Percentiles rank a stretch among this genome's conserved stretches.
phyloP scores from a whole-genome alignment of 2,888 invertebrate genomes.

The Drosophila falleni region DNA sequence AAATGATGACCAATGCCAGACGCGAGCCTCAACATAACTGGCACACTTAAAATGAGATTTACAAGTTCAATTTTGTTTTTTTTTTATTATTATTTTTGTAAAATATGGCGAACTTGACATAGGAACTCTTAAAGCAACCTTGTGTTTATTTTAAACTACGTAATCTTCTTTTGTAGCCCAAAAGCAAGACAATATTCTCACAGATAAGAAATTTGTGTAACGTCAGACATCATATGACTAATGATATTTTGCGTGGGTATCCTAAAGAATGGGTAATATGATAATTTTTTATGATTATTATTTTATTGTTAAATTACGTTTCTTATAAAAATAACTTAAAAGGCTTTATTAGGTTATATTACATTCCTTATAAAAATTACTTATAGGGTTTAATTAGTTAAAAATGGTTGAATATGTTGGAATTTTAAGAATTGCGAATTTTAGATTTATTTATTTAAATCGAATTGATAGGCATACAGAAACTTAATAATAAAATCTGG shows the following conservation, averaged over 20 bases:
- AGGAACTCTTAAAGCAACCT: constrained; percentile 8
- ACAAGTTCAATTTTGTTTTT: constrained; percentile 28
- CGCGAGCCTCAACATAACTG: constrained; percentile 28
- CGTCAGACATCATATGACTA: constrained; percentile 45
- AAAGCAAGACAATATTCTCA: neutral
- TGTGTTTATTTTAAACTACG: constrained; percentile 9
- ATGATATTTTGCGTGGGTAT: constrained; percentile 8
- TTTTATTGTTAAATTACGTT: neutral
- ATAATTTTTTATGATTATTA: constrained; percentile 2
- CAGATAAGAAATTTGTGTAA: constrained; percentile 41
- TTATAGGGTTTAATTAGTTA: too few relatives aligned
- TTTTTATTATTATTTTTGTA: constrained; percentile 8
- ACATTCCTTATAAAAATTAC: too few relatives aligned
- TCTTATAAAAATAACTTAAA: too few relatives aligned
- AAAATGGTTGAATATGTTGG: too few relatives aligned
- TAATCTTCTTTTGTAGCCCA: neutral
- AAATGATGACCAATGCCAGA: constrained; percentile 31
- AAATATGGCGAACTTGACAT: constrained; percentile 41
- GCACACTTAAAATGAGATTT: constrained; percentile 13
- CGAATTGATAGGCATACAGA: too few relatives aligned
- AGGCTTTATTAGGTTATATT: too few relatives aligned
- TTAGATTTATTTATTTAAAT: too few relatives aligned
- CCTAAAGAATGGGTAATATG: neutral
- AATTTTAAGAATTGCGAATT: too few relatives aligned
- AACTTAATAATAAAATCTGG: too few relatives aligned